A percentile compares a stretch with the other conserved stretches of the same genome.
These are phyloP conservation scores for Chamaea fasciata DNA, from an alignment of 2,113 vertebrate species.

Conservation along the genomic window DNA sequence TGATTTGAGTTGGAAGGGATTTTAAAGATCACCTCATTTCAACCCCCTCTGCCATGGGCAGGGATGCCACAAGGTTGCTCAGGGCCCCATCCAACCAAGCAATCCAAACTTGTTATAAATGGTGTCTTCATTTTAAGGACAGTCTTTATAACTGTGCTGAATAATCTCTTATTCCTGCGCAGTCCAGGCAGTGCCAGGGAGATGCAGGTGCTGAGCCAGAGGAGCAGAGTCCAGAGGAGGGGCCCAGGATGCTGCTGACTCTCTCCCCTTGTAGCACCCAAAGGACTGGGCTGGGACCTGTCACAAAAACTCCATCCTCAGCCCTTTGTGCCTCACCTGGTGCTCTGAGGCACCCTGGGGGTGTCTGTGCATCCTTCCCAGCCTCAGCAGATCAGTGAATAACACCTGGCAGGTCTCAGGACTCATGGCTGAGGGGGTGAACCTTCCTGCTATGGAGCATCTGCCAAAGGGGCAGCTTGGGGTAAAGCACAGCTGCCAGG, in stretches of 20 bases:
- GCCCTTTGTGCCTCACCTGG: not conserved
- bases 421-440: fast-evolving
- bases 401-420: not conserved
- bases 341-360: not conserved
- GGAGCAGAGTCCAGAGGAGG: not conserved
- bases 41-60: not conserved
- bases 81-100: not conserved
- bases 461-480: not conserved
- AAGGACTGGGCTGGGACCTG: not conserved
- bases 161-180: not conserved
- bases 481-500: not conserved
- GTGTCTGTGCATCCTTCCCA: not conserved
- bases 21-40: not conserved
- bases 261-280: not conserved
- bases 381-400: not conserved
- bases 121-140: not conserved
- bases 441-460: not conserved
- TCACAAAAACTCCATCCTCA: not conserved
- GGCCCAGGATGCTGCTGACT: not conserved
- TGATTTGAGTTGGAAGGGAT: not conserved
- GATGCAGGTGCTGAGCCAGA: not conserved
- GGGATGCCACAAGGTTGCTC: not conserved
- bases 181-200: not conserved
- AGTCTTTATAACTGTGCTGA: not conserved
- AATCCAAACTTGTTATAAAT: not conserved